phyloP scores from a whole-genome alignment of 2,113 vertebrate species.

The Oreotrochilus melanogaster region DNA sequence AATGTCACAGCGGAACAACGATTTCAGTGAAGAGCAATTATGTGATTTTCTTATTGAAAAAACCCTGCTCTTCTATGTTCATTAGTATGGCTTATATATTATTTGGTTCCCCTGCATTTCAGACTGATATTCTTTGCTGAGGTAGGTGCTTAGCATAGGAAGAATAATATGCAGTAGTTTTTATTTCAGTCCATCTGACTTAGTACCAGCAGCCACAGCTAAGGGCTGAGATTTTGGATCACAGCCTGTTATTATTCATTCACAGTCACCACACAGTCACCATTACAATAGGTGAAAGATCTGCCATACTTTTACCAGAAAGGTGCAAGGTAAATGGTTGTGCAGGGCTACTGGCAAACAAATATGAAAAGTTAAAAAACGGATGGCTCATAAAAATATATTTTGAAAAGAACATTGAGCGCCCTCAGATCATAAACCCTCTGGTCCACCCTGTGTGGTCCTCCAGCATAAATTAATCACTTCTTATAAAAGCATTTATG shows the following conservation, averaged over 20 bases:
- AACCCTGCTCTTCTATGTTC: neutral
- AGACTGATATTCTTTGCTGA: slow-evolving; percentile 19
- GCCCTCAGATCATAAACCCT: neutral
- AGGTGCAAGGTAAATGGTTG: neutral
- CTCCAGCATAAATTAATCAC: neutral
- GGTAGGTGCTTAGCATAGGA: neutral
- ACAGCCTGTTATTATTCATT: neutral
- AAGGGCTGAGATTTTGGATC: neutral
- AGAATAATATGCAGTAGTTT: neutral
- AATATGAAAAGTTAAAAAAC: neutral
- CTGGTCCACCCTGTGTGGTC: neutral
- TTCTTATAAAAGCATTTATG: neutral
- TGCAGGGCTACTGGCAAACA: neutral
- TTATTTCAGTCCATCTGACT: slow-evolving; percentile 13
- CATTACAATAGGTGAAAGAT: neutral
- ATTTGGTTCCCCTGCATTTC: neutral
- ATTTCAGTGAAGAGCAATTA: neutral
- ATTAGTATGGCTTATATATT: neutral
- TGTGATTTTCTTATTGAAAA: neutral
- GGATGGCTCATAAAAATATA: neutral
- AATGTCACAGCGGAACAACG: neutral
- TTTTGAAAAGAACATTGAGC: neutral
- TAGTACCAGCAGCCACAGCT: neutral
- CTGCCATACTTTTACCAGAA: neutral
- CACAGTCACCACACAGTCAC: neutral